These are phyloP conservation scores for Dicyrtoma fusca DNA, from an alignment of 2,888 invertebrate species.

Conservation along the genomic window DNA sequence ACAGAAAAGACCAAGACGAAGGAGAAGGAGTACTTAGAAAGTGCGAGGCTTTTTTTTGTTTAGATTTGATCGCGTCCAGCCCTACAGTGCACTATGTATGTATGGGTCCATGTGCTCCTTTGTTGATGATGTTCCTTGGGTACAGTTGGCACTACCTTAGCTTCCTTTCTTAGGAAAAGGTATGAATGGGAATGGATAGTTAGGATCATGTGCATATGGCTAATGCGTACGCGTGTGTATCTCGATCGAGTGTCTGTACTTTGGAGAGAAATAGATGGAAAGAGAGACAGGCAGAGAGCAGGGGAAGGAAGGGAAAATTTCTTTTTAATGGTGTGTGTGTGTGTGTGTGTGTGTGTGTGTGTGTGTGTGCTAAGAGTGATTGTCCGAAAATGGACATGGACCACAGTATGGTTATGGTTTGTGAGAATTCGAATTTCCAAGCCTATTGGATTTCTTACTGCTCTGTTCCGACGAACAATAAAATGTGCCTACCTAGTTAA, in stretches of 20 bases:
- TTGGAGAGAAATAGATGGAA: neutral
- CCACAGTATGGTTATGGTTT: neutral
- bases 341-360: conserved; percentile 10
- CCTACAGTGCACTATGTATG: neutral
- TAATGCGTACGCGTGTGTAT: too few relatives aligned
- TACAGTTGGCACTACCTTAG: neutral
- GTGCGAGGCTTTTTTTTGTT: conserved; percentile 11
- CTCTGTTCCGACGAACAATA: too few relatives aligned
- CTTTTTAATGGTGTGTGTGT: conserved; percentile 19
- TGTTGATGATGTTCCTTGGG: neutral
- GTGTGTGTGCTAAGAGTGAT: conserved; percentile 7
- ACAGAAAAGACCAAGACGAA: too few relatives aligned
- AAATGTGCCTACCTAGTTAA: too few relatives aligned
- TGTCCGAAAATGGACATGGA: conserved; percentile 23
- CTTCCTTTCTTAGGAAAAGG: too few relatives aligned
- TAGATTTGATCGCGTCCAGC: conserved; percentile 16
- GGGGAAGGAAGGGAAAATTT: conserved; percentile 15
- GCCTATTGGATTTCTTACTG: too few relatives aligned
- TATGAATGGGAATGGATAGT: too few relatives aligned
- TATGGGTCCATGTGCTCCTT: conserved; percentile 1
- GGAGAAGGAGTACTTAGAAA: conserved; percentile 1
- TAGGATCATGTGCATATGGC: too few relatives aligned
- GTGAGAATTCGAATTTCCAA: too few relatives aligned
- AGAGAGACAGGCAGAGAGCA: neutral
- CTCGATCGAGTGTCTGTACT: too few relatives aligned